Conservation (phyloP, 2,888 invertebrate genomes). For the Apodemia zela region DNA sequence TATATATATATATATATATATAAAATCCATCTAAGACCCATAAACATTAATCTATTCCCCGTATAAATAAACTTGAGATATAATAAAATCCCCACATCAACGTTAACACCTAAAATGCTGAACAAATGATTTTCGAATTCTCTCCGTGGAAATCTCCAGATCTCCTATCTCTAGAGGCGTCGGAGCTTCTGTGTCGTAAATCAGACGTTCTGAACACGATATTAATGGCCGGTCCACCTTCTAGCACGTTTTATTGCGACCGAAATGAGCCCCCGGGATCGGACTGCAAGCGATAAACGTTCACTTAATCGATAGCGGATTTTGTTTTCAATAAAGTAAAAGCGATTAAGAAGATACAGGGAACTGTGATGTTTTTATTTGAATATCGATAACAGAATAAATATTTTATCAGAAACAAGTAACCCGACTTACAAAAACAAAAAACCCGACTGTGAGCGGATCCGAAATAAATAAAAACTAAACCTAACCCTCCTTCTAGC, state of each 20-base stretch:
- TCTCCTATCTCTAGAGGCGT: conserved; percentile 23
- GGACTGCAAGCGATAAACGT: conserved; percentile 5
- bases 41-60: too few relatives aligned
- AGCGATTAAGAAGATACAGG: neutral
- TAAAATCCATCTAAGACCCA: too few relatives aligned
- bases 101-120: conserved; percentile 12
- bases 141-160: conserved; percentile 22
- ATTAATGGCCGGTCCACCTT: conserved; percentile 23
- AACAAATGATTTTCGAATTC: conserved; percentile 20
- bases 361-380: neutral
- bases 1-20: too few relatives aligned
- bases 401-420: too few relatives aligned
- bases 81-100: conserved; percentile 4
- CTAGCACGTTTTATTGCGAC: conserved; percentile 19
- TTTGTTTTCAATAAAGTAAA: conserved; percentile 12
- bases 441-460: too few relatives aligned
- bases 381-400: neutral
- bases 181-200: conserved; percentile 24
- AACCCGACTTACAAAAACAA: too few relatives aligned
- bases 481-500: too few relatives aligned
- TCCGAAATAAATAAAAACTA: too few relatives aligned
- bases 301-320: neutral
- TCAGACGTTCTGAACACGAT: conserved; percentile 21
- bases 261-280: conserved; percentile 20
- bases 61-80: neutral